phyloP scores from a whole-genome alignment of 2,113 vertebrate species.

The Jacana jacana region DNA sequence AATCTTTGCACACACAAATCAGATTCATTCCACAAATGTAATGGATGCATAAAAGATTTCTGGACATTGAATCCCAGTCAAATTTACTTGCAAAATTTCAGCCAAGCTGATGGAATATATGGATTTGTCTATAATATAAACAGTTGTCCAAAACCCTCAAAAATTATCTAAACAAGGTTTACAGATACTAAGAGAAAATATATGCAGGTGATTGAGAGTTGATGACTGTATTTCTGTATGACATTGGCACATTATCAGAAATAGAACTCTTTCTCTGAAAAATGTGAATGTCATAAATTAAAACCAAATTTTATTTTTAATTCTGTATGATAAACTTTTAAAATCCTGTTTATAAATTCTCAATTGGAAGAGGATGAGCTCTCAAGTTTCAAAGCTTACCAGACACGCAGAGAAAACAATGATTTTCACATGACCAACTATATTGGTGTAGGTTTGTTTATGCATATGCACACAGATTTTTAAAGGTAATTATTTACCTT shows the following conservation, averaged over 20 bases:
- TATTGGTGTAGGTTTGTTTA: background rate
- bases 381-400: background rate
- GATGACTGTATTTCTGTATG: background rate
- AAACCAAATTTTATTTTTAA: background rate
- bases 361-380: background rate
- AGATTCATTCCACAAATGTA: background rate
- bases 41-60: background rate
- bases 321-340: background rate
- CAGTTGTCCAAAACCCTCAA: background rate
- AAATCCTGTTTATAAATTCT: background rate
- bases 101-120: background rate
- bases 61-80: background rate
- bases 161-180: background rate
- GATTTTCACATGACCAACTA: background rate
- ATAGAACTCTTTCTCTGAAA: background rate
- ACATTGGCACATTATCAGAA: background rate
- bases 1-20: background rate
- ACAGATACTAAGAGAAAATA: background rate
- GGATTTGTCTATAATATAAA: background rate
- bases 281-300: background rate
- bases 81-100: background rate
- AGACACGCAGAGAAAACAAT: background rate
- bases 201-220: background rate
- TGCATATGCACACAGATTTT: background rate
- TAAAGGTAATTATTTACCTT: background rate